phyloP scores from a whole-genome alignment of 2,888 invertebrate genomes.

The Electrophaes corylata region DNA sequence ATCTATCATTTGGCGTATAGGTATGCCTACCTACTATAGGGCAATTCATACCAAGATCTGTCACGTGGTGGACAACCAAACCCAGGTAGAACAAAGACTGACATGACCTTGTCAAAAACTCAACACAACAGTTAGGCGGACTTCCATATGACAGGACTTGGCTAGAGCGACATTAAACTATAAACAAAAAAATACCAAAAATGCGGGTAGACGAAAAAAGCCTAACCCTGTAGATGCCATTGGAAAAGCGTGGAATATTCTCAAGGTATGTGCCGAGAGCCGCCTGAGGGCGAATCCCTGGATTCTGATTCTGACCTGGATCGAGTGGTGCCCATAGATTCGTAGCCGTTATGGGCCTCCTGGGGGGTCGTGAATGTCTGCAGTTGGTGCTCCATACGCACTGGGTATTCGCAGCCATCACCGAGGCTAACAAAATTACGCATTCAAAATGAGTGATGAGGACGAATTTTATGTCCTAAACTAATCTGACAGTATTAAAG shows the following conservation, averaged over 20 bases:
- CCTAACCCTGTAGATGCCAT: constrained; percentile 8
- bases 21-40: constrained; percentile 24
- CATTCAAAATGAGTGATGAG: constrained; percentile 42
- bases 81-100: background rate
- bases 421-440: constrained; percentile 87
- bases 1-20: constrained; percentile 26
- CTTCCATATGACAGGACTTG: constrained; percentile 14
- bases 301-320: constrained; percentile 88
- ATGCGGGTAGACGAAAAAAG: constrained; percentile 18
- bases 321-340: constrained; percentile 94
- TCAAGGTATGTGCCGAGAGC: constrained; percentile 74
- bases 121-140: background rate
- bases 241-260: constrained; percentile 40
- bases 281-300: constrained; percentile 51
- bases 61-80: constrained; percentile 2
- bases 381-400: constrained; percentile 87
- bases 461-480: constrained; percentile 32
- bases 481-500: background rate
- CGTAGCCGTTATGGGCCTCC: constrained; percentile 86
- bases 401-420: constrained; percentile 94
- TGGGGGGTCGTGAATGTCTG: constrained; percentile 74
- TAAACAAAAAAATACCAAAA: constrained; percentile 13
- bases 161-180: constrained; percentile 2
- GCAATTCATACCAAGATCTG: constrained; percentile 9
- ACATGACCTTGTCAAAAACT: background rate